These are phyloP conservation scores for Ranitomeya imitator DNA, from an alignment of 2,113 vertebrate species.

Conservation along the genomic window DNA sequence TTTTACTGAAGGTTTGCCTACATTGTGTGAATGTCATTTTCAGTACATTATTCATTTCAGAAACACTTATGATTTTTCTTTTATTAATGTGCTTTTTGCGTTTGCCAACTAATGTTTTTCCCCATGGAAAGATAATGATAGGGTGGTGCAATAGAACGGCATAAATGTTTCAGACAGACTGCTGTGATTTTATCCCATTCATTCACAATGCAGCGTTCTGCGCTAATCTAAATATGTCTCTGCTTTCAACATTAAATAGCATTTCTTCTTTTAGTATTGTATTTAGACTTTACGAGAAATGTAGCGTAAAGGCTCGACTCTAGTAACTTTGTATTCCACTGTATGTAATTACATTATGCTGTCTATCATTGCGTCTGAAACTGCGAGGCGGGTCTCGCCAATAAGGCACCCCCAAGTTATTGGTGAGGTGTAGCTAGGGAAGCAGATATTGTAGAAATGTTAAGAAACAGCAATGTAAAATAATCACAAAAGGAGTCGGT, in stretches of 20 bases:
- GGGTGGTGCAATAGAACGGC: background rate
- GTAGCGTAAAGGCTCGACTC: background rate
- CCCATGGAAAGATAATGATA: background rate
- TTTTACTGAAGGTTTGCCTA: too few species aligned
- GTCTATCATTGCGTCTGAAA: background rate
- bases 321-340: background rate
- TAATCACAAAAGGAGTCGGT: too few species aligned
- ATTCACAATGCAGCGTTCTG: background rate
- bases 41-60: background rate
- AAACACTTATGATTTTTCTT: background rate
- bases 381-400: too few species aligned
- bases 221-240: background rate
- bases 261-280: background rate
- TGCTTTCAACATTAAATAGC: background rate
- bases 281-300: background rate
- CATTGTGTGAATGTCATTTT: background rate
- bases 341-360: background rate
- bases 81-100: background rate
- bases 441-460: too few species aligned
- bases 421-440: too few species aligned
- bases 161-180: background rate
- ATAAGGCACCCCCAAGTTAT: too few species aligned
- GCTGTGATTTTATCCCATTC: background rate
- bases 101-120: background rate
- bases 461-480: too few species aligned